Conservation (phyloP, 2,113 vertebrate genomes). For the Pollimyrus isidori region DNA sequence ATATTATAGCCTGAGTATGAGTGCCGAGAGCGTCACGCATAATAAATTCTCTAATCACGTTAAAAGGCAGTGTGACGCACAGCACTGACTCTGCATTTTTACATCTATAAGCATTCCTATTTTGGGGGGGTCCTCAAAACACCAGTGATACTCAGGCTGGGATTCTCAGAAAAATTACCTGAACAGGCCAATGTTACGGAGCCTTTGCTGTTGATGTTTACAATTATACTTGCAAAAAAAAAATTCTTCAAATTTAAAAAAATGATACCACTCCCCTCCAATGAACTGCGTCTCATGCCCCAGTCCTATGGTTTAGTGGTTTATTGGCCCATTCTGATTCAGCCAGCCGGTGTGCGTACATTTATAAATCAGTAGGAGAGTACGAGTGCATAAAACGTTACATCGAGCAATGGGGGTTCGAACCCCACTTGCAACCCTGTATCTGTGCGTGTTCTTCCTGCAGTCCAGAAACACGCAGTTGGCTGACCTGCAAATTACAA, state of each 20-base stretch:
- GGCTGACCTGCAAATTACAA: background rate
- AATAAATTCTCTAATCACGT: background rate
- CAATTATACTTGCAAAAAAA: background rate
- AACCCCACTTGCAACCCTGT: background rate
- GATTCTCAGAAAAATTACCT: background rate
- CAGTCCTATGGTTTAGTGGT: background rate
- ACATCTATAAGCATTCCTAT: background rate
- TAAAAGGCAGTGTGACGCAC: background rate
- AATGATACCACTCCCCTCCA: background rate
- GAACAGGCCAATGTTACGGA: background rate
- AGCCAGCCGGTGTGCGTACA: background rate
- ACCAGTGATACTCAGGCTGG: background rate
- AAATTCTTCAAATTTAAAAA: background rate
- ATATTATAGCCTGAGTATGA: background rate
- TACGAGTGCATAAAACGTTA: no score
- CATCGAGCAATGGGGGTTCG: background rate
- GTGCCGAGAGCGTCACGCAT: background rate
- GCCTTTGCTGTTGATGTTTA: background rate
- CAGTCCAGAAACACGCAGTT: background rate
- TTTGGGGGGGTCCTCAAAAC: background rate
- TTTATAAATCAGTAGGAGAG: background rate
- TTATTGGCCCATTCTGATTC: background rate
- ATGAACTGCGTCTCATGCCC: background rate
- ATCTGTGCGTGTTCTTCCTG: background rate
- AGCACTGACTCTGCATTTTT: background rate